These are phyloP conservation scores for Arctia plantaginis DNA, from an alignment of 2,888 invertebrate species.

Conservation along the genomic window DNA sequence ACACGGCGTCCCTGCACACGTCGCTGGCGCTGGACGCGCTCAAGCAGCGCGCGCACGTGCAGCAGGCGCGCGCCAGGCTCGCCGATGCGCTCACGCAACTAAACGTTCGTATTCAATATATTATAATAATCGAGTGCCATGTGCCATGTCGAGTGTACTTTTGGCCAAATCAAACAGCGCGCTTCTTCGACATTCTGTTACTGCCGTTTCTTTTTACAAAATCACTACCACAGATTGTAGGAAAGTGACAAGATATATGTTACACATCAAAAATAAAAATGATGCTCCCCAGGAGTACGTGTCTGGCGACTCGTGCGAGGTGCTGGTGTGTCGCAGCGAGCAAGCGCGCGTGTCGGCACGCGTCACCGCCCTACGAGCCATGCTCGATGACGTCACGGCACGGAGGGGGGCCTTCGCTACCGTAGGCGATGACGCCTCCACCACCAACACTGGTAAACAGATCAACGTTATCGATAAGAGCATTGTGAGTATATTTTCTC, in stretches of 20 bases:
- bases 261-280: background rate
- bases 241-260: too few species aligned
- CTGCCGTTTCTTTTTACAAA: too few species aligned
- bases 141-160: background rate
- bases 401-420: slow-evolving; percentile 57
- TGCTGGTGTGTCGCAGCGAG: slow-evolving; percentile 69
- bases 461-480: slow-evolving; percentile 61
- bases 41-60: slow-evolving; percentile 64
- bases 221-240: background rate
- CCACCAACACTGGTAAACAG: slow-evolving; percentile 29
- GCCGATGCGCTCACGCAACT: slow-evolving; percentile 57
- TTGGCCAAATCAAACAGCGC: too few species aligned
- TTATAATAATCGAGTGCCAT: too few species aligned
- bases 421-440: background rate
- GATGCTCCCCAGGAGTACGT: slow-evolving; percentile 55
- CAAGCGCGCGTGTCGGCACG: slow-evolving; percentile 59
- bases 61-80: slow-evolving; percentile 54
- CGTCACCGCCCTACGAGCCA: slow-evolving; percentile 48
- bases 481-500: slow-evolving; percentile 63
- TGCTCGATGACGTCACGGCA: slow-evolving; percentile 54
- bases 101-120: slow-evolving; percentile 59
- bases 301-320: slow-evolving; percentile 64
- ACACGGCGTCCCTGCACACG: slow-evolving; percentile 70
- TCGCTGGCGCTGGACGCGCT: slow-evolving; percentile 65
- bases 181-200: too few species aligned